Evolutionary conservation across 2,888 invertebrate species (phyloP), one percentile per base, ranked within the genome.

Genomic region (Rhorus exstirpatorius): DNA sequence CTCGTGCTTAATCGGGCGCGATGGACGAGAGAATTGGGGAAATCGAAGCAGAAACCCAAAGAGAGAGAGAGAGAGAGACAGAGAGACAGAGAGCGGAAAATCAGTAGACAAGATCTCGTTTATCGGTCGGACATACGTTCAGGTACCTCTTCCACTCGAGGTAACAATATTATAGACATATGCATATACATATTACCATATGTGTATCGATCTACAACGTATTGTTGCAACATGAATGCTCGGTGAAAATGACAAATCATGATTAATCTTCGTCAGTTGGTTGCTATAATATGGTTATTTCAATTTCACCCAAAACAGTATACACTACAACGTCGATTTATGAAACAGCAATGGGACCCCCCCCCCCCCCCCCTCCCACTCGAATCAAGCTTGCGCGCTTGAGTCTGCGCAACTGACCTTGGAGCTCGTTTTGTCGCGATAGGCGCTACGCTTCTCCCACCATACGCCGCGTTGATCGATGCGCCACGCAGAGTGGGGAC

Each of bases 1-100:
- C 71, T 77, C 76, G 44, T 63, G 58, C 72, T 76, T 71, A 81
- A 81, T 81, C 81, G 71, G 60, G 76, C 53, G 71, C 55, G 65
- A 55, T 17, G 58, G 58, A 77, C 44, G 51, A 55, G 63, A 78
- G 44, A 67, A 76, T 71, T 76, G 46, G 46, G 51, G 49, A 61
- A 61, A 19, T 61, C 51, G 19, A 17, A 70, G 41, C 41, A 24
- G 3, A 24, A 14, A 58, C 44, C n/a, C n/a, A 12, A 6, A 51
- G 35, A 58, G 53, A 58, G 55, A 26, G 41, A 26, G 51, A 24
- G 46, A 61, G 61, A 67, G 51, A 38, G n/a, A 53, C 35, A 68
- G 38, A 44, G 60, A 24, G 21, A 24, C 53, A 31, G 35, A 17
- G 8, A 17, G 44, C 17, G 53, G 41, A 61, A 51, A 49, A 60